A percentile compares a stretch with the other conserved stretches of the same genome.
Conservation (phyloP, 2,797 vertebrate species). For the Scyliorhinus canicula region DNA sequence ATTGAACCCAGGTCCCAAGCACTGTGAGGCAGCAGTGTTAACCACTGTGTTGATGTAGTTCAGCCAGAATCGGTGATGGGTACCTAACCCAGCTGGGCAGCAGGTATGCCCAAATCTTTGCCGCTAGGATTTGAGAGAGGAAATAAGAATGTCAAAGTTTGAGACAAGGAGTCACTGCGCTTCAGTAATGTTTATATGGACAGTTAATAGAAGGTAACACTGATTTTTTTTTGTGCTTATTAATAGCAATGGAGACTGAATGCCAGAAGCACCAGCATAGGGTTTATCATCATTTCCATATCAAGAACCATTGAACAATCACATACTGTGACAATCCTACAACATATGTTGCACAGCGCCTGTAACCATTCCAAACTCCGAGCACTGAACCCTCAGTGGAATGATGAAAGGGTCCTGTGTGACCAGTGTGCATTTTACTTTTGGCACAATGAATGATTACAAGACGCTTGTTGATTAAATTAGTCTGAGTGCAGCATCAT, state of each 20-base stretch:
- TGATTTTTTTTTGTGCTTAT: neutral
- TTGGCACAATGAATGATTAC: neutral
- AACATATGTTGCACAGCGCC: neutral
- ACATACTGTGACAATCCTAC: neutral
- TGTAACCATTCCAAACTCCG: neutral
- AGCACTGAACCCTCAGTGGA: neutral
- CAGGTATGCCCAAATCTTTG: neutral
- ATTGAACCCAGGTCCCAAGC: no score
- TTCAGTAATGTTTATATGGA: neutral
- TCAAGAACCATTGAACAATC: neutral
- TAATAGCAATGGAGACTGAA: neutral
- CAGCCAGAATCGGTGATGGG: neutral
- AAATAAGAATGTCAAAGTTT: neutral
- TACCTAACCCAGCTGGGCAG: neutral
- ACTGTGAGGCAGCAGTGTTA: no score
- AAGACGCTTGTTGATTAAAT: neutral
- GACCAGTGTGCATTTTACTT: neutral
- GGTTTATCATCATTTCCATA: neutral
- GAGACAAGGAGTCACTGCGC: neutral
- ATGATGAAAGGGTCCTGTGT: neutral
- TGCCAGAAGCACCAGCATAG: neutral
- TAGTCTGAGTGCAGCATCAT: neutral
- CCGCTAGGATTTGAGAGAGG: neutral
- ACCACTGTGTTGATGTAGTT: neutral
- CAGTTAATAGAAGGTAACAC: neutral